Evolutionary conservation across 1,140 invertebrate species (phyloP), one percentile per base, ranked within the genome.

Genomic region (Amyelois transitella): DNA sequence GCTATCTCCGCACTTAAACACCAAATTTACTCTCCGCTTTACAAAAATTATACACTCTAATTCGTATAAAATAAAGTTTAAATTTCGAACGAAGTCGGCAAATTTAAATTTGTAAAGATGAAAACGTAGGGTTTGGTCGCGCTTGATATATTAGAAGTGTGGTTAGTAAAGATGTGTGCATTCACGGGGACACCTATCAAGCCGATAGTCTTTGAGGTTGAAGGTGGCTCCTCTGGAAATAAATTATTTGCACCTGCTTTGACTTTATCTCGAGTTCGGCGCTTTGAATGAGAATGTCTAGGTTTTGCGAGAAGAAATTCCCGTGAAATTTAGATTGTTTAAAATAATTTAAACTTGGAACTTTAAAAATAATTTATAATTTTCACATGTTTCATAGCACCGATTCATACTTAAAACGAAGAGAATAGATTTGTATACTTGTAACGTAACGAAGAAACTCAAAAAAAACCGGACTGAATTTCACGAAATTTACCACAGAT

Each of bases 141-240:
- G 71, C 69, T 77, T 83, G 80, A 86, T 78, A 86, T 83, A 86
- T 86, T 81, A 83, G 78, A 71, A 81, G 75, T 73, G 66, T 62
- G 60, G 68, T 67, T 14, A 62, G 53, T 54, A 62, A 71, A 75
- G 76, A 83, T 81, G 75, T 73, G 75, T 78, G 81, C 81, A 81
- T 77, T 85, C 62, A 73, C 56, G 67, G 61, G 65, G 73, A 70
- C 70, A 71, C 62, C 66, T 75, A 69, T 48, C 45, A 48, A n/a
- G 32, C 78, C 81, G 81, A 85, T 82, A 81, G 74, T 71, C 74
- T 83, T 81, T 78, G 80, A 81, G 67, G 43, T 38, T 38, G 32
- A 2, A 38, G 32, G 32, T 38, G 32, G 17, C 32, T 38, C 12
- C 32, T 38, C 17, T 38, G 6, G 32, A 38, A 38, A 38, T 38